Base-by-base conservation (phyloP, 2,888 invertebrate genomes). In the Euclidia mi region DNA sequence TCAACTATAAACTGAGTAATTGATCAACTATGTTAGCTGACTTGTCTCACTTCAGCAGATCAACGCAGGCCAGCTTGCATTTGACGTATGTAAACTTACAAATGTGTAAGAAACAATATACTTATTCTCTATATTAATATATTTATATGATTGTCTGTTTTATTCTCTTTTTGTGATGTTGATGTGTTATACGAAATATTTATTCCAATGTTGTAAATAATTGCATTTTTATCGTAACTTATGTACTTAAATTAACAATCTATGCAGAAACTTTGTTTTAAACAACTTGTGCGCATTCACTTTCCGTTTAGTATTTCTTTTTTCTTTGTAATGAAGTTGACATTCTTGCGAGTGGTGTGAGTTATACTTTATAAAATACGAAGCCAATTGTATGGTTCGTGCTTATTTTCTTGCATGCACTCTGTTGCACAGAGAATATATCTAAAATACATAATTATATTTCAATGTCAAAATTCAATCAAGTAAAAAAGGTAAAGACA, bases 211-310 rank as follows among this genome's bases (percentile, higher is more conserved):
- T 47, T 60, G 43, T 65, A 71, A 47, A 17, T 56, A 52, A 71
- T 64, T 66, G 64, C 64, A 74, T 67, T 67, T 71, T 55, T 35
- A 51, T 51, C 58, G 63, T 71, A 60, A 71, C 57, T 29, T 63
- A 52, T 71, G 71, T 71, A 71, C 71, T 71, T 74, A 71, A 71
- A 58, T 38, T 60, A 56, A 58, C 46, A 51, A 44, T 28, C 3
- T 51, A 32, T 20, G 32, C 29, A 35, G 17, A 43, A 7, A 11
- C 41, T 62, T 53, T 59, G 35, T 29, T 70, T 56, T 14, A 42
- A 52, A 58, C 52, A 38, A 57, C 45, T 38, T 47, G 32, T 63
- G 18, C 49, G 46, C 41, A 56, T 47, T 48, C 46, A 70, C 56
- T 70, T 52, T 34, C 57, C 9, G 14, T 28, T 7, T 28, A 11